Base-by-base conservation (phyloP, 2,888 invertebrate genomes). In the Yponomeuta evonymella region DNA sequence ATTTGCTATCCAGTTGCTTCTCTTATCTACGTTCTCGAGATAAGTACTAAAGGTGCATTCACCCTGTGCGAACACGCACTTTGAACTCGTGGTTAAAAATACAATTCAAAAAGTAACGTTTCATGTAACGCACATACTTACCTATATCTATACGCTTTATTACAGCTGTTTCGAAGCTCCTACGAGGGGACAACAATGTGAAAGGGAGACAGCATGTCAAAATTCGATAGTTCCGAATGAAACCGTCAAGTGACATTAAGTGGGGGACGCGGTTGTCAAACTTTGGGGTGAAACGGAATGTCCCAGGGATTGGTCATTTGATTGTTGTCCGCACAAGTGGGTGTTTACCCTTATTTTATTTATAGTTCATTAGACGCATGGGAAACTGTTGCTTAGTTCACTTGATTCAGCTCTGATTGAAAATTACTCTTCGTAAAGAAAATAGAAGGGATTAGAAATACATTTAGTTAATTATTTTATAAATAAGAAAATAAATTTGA, bases 221-320 rank as follows among this genome's bases (percentile, higher is more conserved):
- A 65, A 65, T 29, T 29, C 63, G n/a, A 29, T 65, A 12, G 65
- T 29, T 11, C 65, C 29, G 12, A 33, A 29, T 29, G 33, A 65
- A 65, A 33, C 67, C 36, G 48, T 67, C 51, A 51, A 68, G 58
- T 68, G 51, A 29, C 68, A 68, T 68, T 48, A 51, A 68, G n/a
- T 68, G 51, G 51, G n/a, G 68, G 68, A 12, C 12, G 15, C 48
- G 58, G 48, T 48, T 51, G 68, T 68, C 51, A 51, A 65, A 65
- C 29, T 58, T 58, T 23, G 65, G 65, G 65, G 65, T 58, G 51
- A 58, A 58, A 65, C 29, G 64, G 30, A 12, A 65, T 29, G 11
- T 65, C 65, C 29, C 65, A 4, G 15, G 65, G 65, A 33, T 65
- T 33, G 30, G 33, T 65, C 65, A 65, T 33, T 65, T 65, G 29